phyloP scores from a whole-genome alignment of 1,140 invertebrate species.

The Drosophila rhopaloa region DNA sequence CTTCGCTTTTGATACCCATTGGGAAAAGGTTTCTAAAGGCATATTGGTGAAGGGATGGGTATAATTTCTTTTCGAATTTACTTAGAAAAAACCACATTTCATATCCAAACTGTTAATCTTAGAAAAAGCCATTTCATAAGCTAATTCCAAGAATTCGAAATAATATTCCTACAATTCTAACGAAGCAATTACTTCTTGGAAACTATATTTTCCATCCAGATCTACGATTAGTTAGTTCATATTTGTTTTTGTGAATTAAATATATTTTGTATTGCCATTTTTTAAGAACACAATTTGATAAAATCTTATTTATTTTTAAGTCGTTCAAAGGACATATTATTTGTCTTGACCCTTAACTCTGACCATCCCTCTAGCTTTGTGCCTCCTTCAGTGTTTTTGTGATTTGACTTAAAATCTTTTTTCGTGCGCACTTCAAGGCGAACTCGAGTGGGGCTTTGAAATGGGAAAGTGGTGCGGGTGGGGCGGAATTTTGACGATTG shows the following conservation, averaged over 20 bases:
- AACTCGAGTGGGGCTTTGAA: conserved; percentile 20
- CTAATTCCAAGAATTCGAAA: too few species aligned
- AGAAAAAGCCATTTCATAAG: too few species aligned
- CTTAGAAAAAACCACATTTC: too few species aligned
- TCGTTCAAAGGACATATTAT: background rate
- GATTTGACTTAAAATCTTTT: conserved; percentile 62
- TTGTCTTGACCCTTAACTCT: background rate
- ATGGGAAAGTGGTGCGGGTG: background rate
- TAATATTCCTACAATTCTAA: too few species aligned
- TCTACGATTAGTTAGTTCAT: too few species aligned
- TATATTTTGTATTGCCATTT: too few species aligned
- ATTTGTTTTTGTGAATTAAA: too few species aligned
- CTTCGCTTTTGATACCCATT: conserved; percentile 38
- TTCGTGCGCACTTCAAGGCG: conserved; percentile 41
- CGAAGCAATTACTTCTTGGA: too few species aligned
- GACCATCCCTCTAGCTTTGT: background rate
- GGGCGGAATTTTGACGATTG: conserved; percentile 35
- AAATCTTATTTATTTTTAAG: background rate
- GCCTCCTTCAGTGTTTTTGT: conserved; percentile 23
- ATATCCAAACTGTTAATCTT: too few species aligned
- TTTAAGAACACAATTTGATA: too few species aligned
- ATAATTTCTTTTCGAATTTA: too few species aligned
- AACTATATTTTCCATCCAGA: too few species aligned
- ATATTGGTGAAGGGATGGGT: background rate
- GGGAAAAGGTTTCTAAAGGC: background rate